A percentile compares a stretch with the other conserved stretches of the same genome.
These are phyloP conservation scores for Pygoscelis antarcticus DNA, from an alignment of 2,113 vertebrate species.

Conservation along the genomic window DNA sequence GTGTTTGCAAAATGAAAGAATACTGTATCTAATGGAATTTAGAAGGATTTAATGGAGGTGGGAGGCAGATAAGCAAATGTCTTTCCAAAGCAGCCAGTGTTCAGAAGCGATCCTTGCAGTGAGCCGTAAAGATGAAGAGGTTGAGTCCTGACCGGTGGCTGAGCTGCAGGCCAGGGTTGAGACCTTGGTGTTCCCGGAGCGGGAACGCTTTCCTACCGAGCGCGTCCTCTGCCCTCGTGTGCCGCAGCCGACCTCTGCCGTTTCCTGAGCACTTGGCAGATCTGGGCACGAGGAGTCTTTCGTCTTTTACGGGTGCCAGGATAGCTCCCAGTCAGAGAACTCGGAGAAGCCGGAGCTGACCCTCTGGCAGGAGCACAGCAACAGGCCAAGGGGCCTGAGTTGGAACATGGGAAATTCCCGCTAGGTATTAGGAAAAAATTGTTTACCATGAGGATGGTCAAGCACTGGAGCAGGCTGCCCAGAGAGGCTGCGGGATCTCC, in stretches of 20 bases:
- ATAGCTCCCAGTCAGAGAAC: background rate
- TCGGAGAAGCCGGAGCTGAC: accelerated
- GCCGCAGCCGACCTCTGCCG: background rate
- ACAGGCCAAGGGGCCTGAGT: background rate
- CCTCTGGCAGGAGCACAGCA: background rate
- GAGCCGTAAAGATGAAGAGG: background rate
- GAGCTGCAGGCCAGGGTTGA: background rate
- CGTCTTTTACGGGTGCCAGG: background rate
- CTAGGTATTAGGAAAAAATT: background rate
- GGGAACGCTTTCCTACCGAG: accelerated
- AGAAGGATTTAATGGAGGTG: background rate
- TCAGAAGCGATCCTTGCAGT: background rate
- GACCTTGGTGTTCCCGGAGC: background rate
- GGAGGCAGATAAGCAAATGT: background rate
- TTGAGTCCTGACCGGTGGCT: background rate
- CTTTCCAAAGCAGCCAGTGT: background rate
- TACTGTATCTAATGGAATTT: background rate
- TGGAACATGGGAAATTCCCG: background rate
- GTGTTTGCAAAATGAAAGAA: background rate
- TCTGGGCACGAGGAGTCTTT: background rate
- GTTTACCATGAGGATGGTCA: background rate
- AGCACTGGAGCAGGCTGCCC: accelerated
- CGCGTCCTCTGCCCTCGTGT: accelerated
- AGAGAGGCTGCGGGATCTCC: background rate
- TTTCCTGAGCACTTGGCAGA: background rate